Evolutionary conservation across 2,113 vertebrate species (phyloP), one percentile per base, ranked within the genome.

Genomic region (Phasianus colchicus): DNA sequence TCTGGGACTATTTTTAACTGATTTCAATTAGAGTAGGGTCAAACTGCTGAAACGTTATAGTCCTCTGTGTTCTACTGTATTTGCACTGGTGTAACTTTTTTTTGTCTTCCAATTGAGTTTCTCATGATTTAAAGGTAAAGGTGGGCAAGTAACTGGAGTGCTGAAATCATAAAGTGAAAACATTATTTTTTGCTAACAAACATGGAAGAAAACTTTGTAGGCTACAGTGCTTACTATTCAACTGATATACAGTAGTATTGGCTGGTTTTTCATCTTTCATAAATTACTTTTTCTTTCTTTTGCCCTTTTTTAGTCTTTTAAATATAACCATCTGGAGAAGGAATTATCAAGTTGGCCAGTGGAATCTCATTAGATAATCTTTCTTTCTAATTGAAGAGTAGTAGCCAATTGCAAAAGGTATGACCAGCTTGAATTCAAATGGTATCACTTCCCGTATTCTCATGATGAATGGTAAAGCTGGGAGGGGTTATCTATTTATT

Each of bases 1-100:
- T 71, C 78, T 83, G 64, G 32, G 42, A 55, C 74, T 93, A 91
- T 94, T 96, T 96, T 90, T 80, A 94, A 81, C 82, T 47, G 32
- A 80, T 93, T 94, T 93, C 79, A 85, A 13, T 92, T 89, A 88
- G 13, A 77, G 34, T 21, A 48, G n/a, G 89, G 40, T 74, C 86
- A 93, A 83, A 86, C 60, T 71, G 20, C 27, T 55, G 69, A 30
- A 83, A 77, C 38, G 90, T 95, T 13, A 71, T 47, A 29, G 22
- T 81, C 92, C 42, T 58, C 60, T 77, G 45, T 77, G 13, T 70
- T 91, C 54, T 30, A n/a, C 38, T 76, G 12, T 15, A 43, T 83
- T 83, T 83, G 27, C 11, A 84, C 12, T 16, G 57, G 38, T 40
- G 10, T 13, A 89, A 84, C 70, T 87, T 86, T 43, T 43, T 43